phyloP scores from a whole-genome alignment of 2,888 invertebrate genomes.

The Thymelicus acteon region DNA sequence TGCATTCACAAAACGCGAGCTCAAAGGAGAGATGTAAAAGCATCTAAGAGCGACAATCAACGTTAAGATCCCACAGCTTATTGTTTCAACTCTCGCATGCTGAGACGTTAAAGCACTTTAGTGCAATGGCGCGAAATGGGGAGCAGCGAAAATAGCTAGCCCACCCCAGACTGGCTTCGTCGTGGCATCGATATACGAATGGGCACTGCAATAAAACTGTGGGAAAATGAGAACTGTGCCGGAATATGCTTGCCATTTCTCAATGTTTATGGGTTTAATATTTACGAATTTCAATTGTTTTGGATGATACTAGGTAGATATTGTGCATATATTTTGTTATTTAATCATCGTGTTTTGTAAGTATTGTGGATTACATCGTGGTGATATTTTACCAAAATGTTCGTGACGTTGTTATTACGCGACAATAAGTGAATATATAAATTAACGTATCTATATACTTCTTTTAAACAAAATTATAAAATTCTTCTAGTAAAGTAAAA shows the following conservation, averaged over 20 bases:
- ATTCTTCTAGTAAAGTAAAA: too few species aligned
- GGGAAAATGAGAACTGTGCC: constrained; percentile 3
- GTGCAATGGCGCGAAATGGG: constrained; percentile 51
- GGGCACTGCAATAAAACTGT: constrained; percentile 5
- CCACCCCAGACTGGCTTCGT: constrained; percentile 17
- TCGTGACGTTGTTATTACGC: too few species aligned
- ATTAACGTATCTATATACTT: too few species aligned
- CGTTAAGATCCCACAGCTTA: constrained; percentile 23
- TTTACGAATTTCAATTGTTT: background rate
- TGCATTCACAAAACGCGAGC: constrained; percentile 8
- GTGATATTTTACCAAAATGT: too few species aligned
- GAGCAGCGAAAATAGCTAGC: constrained; percentile 63
- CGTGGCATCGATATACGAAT: constrained; percentile 15
- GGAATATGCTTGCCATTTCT: constrained; percentile 9
- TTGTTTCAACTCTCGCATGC: constrained; percentile 30
- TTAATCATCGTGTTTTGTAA: too few species aligned
- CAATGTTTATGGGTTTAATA: background rate
- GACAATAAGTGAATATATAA: too few species aligned
- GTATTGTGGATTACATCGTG: too few species aligned
- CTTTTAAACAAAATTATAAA: too few species aligned
- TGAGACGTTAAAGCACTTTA: constrained; percentile 30
- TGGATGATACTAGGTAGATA: background rate
- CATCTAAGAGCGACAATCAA: constrained; percentile 30
- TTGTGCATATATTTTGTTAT: background rate
- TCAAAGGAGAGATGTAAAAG: constrained; percentile 16